These are phyloP conservation scores for Andinoacara biseriatus DNA, from an alignment of 2,113 vertebrate genomes.

Conservation along the genomic window DNA sequence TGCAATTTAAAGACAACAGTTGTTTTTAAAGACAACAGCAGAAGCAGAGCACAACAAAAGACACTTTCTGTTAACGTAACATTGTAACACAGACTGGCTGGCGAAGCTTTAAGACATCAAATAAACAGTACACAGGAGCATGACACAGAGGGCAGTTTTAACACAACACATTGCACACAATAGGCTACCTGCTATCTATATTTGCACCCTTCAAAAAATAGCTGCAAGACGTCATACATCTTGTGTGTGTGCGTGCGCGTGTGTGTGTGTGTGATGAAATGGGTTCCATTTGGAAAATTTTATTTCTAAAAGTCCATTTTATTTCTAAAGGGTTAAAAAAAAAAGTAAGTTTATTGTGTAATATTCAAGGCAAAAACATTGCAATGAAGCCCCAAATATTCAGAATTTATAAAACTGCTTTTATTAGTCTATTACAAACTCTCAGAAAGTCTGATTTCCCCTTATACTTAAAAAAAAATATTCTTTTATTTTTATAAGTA, in stretches of 20 bases:
- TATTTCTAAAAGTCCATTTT: not conserved
- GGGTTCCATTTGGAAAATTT: not conserved
- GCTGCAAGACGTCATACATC: not conserved
- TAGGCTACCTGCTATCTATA: slow-evolving; percentile 2
- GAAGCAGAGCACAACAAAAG: slow-evolving; percentile 68
- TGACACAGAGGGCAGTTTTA: slow-evolving; percentile 37
- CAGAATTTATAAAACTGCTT: not conserved
- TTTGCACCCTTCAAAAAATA: not conserved
- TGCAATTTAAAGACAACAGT: slow-evolving; percentile 79
- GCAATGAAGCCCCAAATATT: slow-evolving; percentile 2
- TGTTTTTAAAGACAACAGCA: slow-evolving; percentile 70
- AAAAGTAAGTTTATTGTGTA: not conserved
- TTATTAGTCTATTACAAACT: not conserved
- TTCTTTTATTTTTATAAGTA: too few relatives aligned
- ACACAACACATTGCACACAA: slow-evolving; percentile 38
- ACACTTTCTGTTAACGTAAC: slow-evolving; percentile 48
- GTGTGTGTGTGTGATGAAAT: not conserved
- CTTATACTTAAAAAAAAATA: not conserved
- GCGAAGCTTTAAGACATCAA: slow-evolving; percentile 50
- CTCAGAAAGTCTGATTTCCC: not conserved
- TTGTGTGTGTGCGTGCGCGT: not conserved
- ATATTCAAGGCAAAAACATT: not conserved
- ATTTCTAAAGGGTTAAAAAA: not conserved
- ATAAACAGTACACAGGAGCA: slow-evolving; percentile 50
- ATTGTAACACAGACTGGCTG: slow-evolving; percentile 50